Evolutionary conservation across 2,888 invertebrate species (phyloP), one percentile per base, ranked within the genome.

Genomic region (Acrocera orbiculus): DNA sequence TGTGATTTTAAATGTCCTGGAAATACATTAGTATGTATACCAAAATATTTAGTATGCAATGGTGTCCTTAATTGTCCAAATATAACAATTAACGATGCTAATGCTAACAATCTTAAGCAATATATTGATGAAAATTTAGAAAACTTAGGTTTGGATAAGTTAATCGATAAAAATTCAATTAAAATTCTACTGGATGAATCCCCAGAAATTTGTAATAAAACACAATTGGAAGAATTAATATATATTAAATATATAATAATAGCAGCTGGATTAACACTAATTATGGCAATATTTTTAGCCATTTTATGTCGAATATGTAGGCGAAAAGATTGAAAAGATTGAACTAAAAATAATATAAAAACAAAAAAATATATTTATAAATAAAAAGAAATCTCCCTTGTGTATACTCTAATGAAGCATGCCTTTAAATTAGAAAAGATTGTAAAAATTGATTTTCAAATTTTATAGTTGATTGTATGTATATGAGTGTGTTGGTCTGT

Each of bases 1-100:
- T 89, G 89, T 54, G 86, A 80, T 46, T 90, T 89, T 49, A 71
- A 79, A 37, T 90, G 89, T 57, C 87, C 87, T 0, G 86, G 85
- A 3, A 76, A 81, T 44, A 71, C 76, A 38, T 76, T 78, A 6
- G 65, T 81, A 14, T 89, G 89, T 53, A 83, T 89, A 50, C 85
- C 86, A 5, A 73, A 75, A 14, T 69, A 80, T 47, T 63, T 87
- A 16, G 73, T 89, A 3, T 89, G 89, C 56, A 87, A 89, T 51
- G 87, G 87, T 4, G 71, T 86, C 3, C 69, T 81, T 11, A 89
- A 89, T 54, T 89, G 89, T 55, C 87, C 87, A 2, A 78, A 78
- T 50, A 61, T 71, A 11, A 72, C 76, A 62, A 51, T 57, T 42
- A n/a, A n/a, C n/a, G 34, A 48, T 32, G 50, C 56, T 19, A 51